These are phyloP conservation scores for Xylophagus ater DNA, from an alignment of 2,888 invertebrate species.

Conservation along the genomic window DNA sequence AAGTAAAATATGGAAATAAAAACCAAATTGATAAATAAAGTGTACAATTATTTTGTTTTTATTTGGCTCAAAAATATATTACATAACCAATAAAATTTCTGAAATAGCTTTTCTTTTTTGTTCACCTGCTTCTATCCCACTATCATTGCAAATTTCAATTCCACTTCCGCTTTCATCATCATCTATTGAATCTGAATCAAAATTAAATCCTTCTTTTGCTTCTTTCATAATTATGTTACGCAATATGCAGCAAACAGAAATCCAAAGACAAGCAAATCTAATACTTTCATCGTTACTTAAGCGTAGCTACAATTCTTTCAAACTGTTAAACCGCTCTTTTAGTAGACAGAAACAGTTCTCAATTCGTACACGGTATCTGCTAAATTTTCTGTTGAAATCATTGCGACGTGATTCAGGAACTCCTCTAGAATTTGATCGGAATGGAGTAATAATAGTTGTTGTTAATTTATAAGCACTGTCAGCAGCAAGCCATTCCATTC, in stretches of 20 bases:
- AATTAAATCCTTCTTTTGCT: neutral
- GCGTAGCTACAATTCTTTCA: neutral
- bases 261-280: neutral
- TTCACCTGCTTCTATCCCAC: neutral
- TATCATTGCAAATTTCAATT: neutral
- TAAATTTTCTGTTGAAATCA: neutral
- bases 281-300: neutral
- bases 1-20: neutral
- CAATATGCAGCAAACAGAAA: neutral
- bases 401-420: neutral
- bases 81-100: neutral
- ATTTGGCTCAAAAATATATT: neutral
- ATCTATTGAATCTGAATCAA: neutral
- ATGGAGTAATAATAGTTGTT: neutral
- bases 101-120: neutral
- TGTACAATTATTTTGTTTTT: too few relatives aligned
- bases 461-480: neutral
- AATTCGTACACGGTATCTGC: neutral
- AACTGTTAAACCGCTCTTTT: neutral
- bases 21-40: too few relatives aligned
- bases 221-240: constrained; percentile 1
- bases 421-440: neutral
- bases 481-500: neutral
- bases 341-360: neutral
- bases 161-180: neutral